Conservation (phyloP, 2,888 invertebrate genomes). For the Ormyrus thymus region DNA sequence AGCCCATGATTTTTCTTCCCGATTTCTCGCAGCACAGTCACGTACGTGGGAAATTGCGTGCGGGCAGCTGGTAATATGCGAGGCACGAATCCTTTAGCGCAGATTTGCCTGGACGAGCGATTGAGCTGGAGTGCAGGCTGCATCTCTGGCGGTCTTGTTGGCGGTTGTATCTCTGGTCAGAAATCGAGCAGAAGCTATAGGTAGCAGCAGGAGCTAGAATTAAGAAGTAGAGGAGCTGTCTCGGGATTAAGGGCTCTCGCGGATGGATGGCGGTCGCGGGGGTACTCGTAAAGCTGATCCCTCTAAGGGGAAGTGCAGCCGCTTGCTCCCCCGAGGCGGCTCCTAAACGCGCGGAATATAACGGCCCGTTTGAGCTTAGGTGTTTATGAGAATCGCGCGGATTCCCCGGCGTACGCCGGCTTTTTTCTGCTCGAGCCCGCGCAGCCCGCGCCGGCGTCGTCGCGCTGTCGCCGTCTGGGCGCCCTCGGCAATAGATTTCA, state of each 20-base stretch:
- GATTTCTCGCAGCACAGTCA: no score
- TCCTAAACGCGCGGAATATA: not conserved
- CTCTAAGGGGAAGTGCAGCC: conserved; percentile 1
- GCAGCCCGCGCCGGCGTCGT: conserved; percentile 25
- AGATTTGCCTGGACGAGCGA: no score
- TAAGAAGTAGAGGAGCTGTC: not conserved
- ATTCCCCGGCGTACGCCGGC: conserved; percentile 6
- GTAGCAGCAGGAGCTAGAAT: no score
- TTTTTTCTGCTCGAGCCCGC: not conserved
- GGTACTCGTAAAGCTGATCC: no score
- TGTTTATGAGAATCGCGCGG: conserved; percentile 37
- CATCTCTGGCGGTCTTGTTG: no score
- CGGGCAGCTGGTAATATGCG: no score
- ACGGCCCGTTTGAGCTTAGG: not conserved
- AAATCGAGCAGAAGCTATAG: no score
- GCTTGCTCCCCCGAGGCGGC: not conserved
- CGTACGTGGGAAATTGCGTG: no score
- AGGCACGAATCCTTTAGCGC: no score
- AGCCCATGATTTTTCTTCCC: no score
- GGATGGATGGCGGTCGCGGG: conserved; percentile 17
- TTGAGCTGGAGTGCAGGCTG: no score
- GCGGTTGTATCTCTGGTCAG: no score
- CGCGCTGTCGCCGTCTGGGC: conserved; percentile 17
- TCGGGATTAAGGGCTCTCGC: conserved; percentile 27
- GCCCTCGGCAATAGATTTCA: conserved; percentile 46